These are phyloP conservation scores for Netelia fuscicornis DNA, from an alignment of 2,888 invertebrate genomes.

Conservation along the genomic window DNA sequence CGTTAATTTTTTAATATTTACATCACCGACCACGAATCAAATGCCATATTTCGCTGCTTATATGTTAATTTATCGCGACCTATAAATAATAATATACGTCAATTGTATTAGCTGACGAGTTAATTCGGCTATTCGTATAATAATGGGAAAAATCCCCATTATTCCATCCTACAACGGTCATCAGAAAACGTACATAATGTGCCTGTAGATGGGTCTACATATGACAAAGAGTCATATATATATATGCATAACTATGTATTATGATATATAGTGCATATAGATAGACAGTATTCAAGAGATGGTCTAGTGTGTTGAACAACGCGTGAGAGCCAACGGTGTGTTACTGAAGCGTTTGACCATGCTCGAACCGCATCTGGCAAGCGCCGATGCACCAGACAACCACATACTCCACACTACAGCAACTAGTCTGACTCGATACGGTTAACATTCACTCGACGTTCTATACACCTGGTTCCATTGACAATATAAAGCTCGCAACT, in stretches of 20 bases:
- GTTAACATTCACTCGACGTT: conserved; percentile 65
- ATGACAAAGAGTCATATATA: conserved; percentile 1
- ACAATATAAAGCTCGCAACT: background rate
- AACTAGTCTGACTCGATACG: conserved; percentile 62
- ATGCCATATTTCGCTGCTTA: too few species aligned
- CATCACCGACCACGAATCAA: too few species aligned
- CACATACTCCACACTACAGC: conserved; percentile 5
- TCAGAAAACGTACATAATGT: too few species aligned
- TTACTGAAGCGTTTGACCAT: conserved; percentile 68
- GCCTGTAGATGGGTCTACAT: background rate
- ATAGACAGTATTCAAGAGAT: conserved; percentile 25
- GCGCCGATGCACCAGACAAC: conserved; percentile 67
- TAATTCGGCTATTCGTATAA: too few species aligned
- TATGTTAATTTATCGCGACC: too few species aligned
- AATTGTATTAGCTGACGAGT: too few species aligned
- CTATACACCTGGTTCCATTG: conserved; percentile 54
- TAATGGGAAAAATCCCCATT: too few species aligned
- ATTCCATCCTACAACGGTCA: too few species aligned
- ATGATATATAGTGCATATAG: background rate
- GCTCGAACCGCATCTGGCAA: conserved; percentile 67
- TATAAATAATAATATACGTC: too few species aligned
- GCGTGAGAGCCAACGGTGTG: conserved; percentile 65
- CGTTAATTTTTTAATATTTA: too few species aligned
- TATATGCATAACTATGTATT: background rate
- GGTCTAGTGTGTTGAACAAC: conserved; percentile 49